These are phyloP conservation scores for Orthonyx spaldingii DNA, from an alignment of 2,113 vertebrate species.

Conservation along the genomic window DNA sequence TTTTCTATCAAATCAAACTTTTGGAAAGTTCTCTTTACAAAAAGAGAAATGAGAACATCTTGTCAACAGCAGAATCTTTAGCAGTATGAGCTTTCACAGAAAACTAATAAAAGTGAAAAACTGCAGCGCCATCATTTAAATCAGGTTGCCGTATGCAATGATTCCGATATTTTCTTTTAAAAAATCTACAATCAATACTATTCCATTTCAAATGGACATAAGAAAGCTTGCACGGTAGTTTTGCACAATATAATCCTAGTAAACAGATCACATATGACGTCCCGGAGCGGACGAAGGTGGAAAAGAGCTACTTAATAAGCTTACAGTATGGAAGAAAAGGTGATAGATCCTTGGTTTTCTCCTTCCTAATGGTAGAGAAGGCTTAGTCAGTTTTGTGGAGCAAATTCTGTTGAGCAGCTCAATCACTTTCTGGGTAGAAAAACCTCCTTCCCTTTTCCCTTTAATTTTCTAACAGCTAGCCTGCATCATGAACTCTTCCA, in stretches of 20 bases:
- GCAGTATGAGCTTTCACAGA: not conserved
- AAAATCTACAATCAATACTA: not conserved
- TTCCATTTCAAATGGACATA: not conserved
- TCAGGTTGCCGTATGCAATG: not conserved
- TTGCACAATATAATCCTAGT: not conserved
- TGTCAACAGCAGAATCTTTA: not conserved
- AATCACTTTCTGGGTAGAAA: not conserved
- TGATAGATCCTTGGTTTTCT: not conserved
- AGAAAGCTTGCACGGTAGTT: not conserved
- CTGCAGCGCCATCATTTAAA: not conserved
- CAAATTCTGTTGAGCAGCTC: not conserved
- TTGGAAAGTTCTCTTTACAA: not conserved
- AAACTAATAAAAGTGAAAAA: not conserved
- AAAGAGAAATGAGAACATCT: not conserved
- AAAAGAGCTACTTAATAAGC: not conserved
- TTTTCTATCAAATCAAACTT: not conserved
- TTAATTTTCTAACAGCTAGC: not conserved
- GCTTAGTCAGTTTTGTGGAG: not conserved
- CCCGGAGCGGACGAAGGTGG: not conserved
- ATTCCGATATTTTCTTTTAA: not conserved
- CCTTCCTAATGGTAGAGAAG: not conserved
- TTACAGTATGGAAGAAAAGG: not conserved
- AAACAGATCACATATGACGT: not conserved
- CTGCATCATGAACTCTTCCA: not conserved
- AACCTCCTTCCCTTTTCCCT: not conserved